A percentile compares a stretch with the other conserved stretches of the same genome.
Evolutionary conservation across 2,113 vertebrate species (phyloP).

Genomic region (Nasalis larvatus): DNA sequence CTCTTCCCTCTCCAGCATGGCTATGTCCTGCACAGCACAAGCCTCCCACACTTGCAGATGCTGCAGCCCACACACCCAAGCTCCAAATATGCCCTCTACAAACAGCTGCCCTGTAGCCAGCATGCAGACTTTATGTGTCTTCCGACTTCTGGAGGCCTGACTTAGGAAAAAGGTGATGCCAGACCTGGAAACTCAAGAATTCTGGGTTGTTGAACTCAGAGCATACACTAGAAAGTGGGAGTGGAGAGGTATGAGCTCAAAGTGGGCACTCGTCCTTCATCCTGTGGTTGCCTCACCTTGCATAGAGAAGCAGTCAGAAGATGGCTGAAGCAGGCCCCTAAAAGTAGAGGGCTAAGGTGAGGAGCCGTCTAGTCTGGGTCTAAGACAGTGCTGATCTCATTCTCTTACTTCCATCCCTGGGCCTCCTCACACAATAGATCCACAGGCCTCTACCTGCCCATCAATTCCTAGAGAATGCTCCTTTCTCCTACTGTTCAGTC

Average conservation of each 20-base stretch:
- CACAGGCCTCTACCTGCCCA: neutral
- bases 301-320: neutral
- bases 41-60: neutral
- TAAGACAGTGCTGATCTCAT: neutral
- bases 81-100: neutral
- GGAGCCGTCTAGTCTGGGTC: neutral
- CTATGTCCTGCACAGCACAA: neutral
- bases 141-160: neutral
- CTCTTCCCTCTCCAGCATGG: neutral
- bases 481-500: neutral
- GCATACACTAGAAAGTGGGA: neutral
- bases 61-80: neutral
- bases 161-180: neutral
- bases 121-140: accelerated
- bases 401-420: neutral
- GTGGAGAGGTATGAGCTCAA: neutral
- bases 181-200: neutral
- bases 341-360: neutral
- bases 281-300: neutral
- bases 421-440: neutral
- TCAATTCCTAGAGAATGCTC: accelerated
- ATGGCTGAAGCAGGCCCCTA: neutral
- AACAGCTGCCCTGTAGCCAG: neutral
- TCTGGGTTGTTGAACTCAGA: neutral
- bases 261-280: neutral